Percentiles rank a stretch among this genome's conserved stretches.
Conservation (phyloP, 37 sponge, comb jelly and placozoan species). For the Halichondria panicea region DNA sequence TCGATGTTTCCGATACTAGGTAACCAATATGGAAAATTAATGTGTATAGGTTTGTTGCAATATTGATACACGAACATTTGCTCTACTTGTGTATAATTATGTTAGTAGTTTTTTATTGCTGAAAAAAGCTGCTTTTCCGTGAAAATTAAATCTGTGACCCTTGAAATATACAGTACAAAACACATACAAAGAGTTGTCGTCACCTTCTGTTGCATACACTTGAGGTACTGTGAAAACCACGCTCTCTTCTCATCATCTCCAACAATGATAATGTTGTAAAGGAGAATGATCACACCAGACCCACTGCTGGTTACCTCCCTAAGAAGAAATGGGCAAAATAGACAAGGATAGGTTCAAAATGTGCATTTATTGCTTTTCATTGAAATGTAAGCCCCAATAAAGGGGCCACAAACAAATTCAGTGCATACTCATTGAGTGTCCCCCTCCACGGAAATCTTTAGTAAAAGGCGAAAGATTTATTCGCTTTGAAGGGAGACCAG, state of each 20-base stretch:
- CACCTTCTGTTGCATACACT: constrained; percentile 79
- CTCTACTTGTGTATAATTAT: background rate
- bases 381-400: too few species aligned
- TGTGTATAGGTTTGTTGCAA: background rate
- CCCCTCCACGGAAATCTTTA: too few species aligned
- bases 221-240: constrained; percentile 80
- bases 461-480: too few species aligned
- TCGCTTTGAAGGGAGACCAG: too few species aligned
- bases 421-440: too few species aligned
- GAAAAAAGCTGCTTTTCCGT: background rate
- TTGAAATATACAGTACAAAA: background rate
- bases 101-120: background rate
- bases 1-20: constrained; percentile 53
- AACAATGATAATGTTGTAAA: constrained; percentile 52
- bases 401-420: too few species aligned
- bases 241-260: constrained; percentile 47
- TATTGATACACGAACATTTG: background rate
- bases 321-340: too few species aligned
- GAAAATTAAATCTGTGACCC: background rate
- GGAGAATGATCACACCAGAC: constrained; percentile 56
- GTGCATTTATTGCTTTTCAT: too few species aligned
- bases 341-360: too few species aligned
- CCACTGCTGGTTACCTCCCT: too few species aligned
- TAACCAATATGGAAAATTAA: background rate
- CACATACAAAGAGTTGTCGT: too few species aligned